phyloP scores from a whole-genome alignment of 2,113 vertebrate genomes.

The Callipepla californica region DNA sequence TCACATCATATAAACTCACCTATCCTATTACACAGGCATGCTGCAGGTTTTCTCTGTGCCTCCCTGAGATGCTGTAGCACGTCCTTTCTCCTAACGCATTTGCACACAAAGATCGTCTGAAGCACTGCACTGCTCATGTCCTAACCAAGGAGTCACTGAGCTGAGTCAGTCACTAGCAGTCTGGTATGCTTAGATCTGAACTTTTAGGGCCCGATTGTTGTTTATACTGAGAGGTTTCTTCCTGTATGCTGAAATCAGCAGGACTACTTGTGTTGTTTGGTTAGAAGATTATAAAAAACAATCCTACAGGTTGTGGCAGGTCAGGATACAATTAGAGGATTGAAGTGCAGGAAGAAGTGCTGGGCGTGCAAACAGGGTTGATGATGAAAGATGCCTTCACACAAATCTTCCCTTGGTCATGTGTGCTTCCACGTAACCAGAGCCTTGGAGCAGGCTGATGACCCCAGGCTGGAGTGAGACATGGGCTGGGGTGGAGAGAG shows the following conservation, averaged over 20 bases:
- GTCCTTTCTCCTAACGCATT: neutral
- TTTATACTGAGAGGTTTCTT: conserved; percentile 32
- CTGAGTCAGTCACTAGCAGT: conserved; percentile 21
- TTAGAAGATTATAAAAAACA: neutral
- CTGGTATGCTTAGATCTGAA: neutral
- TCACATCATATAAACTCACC: neutral
- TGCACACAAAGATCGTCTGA: neutral
- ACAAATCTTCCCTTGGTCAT: neutral
- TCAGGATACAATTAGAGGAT: neutral
- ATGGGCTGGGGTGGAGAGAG: neutral
- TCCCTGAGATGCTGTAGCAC: fast-evolving
- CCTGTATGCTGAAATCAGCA: neutral
- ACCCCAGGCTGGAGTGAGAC: neutral
- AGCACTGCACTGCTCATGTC: neutral
- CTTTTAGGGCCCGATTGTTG: neutral
- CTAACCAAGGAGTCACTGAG: neutral
- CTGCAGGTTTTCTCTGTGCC: neutral
- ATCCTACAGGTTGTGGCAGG: neutral
- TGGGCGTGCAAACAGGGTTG: neutral
- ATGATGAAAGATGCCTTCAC: neutral
- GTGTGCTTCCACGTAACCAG: neutral
- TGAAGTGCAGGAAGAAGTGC: neutral
- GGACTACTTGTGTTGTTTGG: neutral
- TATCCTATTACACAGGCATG: fast-evolving
- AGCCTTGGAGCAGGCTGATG: neutral